Base-by-base conservation (phyloP, 2,113 vertebrate genomes). In the Noturus placidus region DNA sequence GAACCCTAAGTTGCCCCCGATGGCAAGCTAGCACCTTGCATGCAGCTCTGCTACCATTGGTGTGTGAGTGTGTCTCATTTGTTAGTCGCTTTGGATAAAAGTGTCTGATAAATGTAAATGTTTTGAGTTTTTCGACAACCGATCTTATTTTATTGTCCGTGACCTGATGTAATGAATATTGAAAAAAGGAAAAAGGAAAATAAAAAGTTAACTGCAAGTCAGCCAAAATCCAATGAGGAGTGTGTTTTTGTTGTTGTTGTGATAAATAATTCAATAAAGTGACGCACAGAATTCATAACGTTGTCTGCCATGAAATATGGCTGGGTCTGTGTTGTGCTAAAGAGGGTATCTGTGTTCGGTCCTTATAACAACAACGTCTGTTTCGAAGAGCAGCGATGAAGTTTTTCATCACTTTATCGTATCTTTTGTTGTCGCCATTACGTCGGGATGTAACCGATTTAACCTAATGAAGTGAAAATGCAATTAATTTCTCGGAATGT, bases 391-490 rank as follows among this genome's bases (percentile, higher is more conserved):
- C 52, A 35, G 38, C 50, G 72, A 76, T 33, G 20, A 57, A 30
- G 69, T 77, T 67, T 89, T 88, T 89, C 77, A 84, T 35, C 27
- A 69, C 20, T 70, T 67, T 46, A 80, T 88, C 79, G 67, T 67
- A 54, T 85, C 74, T 77, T 88, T 67, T 88, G 80, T 90, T 65
- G 67, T 50, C 52, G 95, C 90, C 91, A 92, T 93, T 95, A 95
- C 42, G 42, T 94, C 94, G 92, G 94, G 93, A 93, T 95, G 92
- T 93, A 95, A 95, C 95, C 95, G 94, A 95, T 96, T 96, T 96
- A 94, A 96, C 95, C 94, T 95, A 95, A 94, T 94, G 94, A 94
- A 95, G 93, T 95, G 94, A 95, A 95, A 96, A 96, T 94, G 95
- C 94, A 95, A 95, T 96, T 96, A 94, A 93, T 90, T 94, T 91